Percentiles rank a stretch among this genome's conserved stretches.
These are phyloP conservation scores for Myotis davidii DNA, from an alignment of 2,113 vertebrate genomes.

Conservation along the genomic window DNA sequence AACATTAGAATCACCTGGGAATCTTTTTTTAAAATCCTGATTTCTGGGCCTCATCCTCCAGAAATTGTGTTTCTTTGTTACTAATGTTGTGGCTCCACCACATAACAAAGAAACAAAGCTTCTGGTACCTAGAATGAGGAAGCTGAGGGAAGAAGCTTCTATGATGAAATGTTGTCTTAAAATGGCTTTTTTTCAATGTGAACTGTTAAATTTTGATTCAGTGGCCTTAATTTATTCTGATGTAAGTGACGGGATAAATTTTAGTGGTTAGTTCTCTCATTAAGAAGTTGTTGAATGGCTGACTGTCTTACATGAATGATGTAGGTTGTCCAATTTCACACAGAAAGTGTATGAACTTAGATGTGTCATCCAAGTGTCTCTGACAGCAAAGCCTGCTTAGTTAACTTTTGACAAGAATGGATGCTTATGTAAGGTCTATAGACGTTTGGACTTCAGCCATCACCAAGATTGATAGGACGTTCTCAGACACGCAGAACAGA, in stretches of 20 bases:
- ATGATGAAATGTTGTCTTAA: neutral
- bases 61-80: no score
- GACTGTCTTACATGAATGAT: neutral
- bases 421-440: neutral
- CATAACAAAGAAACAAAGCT: neutral
- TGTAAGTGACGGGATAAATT: neutral
- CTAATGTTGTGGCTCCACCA: no score
- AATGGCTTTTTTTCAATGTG: neutral
- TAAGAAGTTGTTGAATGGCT: slow-evolving; percentile 11
- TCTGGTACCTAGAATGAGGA: neutral
- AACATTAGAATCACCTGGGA: no score
- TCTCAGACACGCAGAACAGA: neutral
- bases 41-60: no score
- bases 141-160: neutral
- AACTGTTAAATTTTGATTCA: slow-evolving; percentile 13
- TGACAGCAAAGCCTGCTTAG: neutral
- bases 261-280: neutral
- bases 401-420: slow-evolving; percentile 2
- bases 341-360: neutral
- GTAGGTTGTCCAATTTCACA: neutral
- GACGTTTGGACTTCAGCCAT: neutral
- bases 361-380: neutral
- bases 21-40: no score
- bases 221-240: neutral
- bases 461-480: neutral